Evolutionary conservation across 2,888 invertebrate species (phyloP).

Genomic region (Dascillus cervinus): DNA sequence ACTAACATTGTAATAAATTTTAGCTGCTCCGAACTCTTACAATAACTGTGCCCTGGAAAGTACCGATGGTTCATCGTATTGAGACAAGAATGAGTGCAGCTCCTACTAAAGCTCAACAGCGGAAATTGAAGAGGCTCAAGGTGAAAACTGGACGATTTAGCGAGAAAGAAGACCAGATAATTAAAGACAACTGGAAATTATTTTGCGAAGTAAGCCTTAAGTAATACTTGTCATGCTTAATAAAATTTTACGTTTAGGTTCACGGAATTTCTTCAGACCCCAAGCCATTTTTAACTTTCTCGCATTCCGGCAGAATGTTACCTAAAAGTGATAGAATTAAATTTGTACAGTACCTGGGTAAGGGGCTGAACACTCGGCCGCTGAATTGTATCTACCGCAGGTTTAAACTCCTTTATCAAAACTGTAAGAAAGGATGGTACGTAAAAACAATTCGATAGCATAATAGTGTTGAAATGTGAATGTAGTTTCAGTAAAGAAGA

Average conservation of each 20-base stretch:
- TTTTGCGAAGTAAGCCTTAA: conserved; percentile 5
- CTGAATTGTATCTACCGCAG: no score
- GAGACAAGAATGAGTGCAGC: conserved; percentile 4
- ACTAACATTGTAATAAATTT: neutral
- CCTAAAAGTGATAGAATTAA: neutral
- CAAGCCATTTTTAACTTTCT: neutral
- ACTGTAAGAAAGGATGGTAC: no score
- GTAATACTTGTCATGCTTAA: neutral
- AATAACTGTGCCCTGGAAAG: conserved; percentile 1
- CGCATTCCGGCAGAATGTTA: neutral
- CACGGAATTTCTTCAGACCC: neutral
- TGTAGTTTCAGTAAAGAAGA: no score
- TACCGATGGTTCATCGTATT: conserved; percentile 1
- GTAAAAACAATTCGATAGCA: no score
- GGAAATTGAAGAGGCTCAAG: neutral
- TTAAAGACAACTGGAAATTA: conserved; percentile 4
- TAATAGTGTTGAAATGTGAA: no score
- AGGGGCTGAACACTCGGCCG: no score
- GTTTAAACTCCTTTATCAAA: no score
- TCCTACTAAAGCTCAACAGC: conserved; percentile 2
- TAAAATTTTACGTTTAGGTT: neutral
- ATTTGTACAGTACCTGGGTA: neutral
- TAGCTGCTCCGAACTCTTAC: neutral
- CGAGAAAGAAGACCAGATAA: conserved; percentile 4
- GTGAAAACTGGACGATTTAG: conserved; percentile 3